Percentiles rank a stretch among this genome's conserved stretches.
phyloP scores from a whole-genome alignment of 2,888 invertebrate species.

The Eristalis pertinax region DNA sequence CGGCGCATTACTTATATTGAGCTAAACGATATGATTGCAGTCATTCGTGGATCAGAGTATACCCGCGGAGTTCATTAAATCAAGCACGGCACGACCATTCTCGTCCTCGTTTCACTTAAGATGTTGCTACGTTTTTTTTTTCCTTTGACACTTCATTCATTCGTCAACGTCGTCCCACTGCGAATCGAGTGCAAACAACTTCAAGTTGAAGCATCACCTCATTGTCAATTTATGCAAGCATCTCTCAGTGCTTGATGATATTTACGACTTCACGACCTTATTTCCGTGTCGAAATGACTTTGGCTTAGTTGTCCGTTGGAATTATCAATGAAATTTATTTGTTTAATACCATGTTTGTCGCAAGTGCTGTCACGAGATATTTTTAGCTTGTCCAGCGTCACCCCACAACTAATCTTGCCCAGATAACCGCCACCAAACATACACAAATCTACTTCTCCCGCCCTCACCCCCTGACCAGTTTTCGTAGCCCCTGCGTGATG shows the following conservation, averaged over 20 bases:
- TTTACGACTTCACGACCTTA: not conserved
- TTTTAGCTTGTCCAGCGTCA: constrained; percentile 12
- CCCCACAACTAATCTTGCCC: not conserved
- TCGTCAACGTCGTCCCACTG: not conserved
- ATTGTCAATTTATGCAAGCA: not conserved
- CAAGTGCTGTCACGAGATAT: constrained; percentile 23
- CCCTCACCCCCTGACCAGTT: constrained; percentile 6
- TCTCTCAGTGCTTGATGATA: not conserved
- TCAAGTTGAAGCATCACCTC: not conserved
- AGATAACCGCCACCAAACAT: not conserved
- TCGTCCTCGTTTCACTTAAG: not conserved
- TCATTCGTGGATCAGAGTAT: too few relatives aligned
- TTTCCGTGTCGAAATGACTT: not conserved
- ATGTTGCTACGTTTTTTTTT: not conserved
- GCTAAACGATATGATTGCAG: too few relatives aligned
- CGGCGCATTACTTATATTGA: too few relatives aligned
- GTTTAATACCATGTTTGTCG: constrained; percentile 29
- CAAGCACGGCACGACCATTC: too few relatives aligned
- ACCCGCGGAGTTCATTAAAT: too few relatives aligned
- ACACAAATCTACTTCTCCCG: not conserved
- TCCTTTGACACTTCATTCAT: not conserved
- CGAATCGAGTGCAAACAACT: not conserved
- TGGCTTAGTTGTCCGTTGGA: not conserved
- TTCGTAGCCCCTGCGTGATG: constrained; percentile 43
- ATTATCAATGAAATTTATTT: constrained; percentile 16